Conservation (phyloP, 2,113 vertebrate genomes). For the Anhinga anhinga region DNA sequence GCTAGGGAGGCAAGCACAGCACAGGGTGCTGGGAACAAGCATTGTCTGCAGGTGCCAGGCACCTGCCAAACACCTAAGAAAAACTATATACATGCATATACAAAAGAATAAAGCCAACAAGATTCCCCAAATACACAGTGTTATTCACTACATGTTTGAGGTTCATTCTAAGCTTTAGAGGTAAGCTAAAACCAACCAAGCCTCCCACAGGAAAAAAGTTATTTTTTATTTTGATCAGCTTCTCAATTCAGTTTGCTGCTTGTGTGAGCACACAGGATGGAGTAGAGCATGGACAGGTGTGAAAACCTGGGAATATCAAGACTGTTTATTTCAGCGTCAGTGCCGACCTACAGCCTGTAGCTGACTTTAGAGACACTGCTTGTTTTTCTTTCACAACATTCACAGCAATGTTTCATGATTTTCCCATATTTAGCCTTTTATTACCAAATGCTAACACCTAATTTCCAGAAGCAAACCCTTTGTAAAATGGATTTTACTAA, state of each 20-base stretch:
- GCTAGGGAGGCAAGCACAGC: background rate
- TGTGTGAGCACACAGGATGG: background rate
- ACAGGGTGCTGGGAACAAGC: background rate
- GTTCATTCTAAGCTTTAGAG: background rate
- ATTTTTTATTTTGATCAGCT: background rate
- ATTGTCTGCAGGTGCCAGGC: background rate
- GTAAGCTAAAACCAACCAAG: background rate
- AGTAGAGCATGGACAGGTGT: accelerated
- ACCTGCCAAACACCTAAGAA: background rate
- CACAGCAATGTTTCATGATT: background rate
- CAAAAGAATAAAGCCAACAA: background rate
- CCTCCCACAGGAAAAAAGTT: background rate
- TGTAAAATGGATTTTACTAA: background rate
- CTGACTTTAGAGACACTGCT: background rate
- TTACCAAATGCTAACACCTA: background rate
- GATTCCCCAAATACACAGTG: background rate
- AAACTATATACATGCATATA: background rate
- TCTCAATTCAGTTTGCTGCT: background rate
- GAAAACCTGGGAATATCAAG: background rate
- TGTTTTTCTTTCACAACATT: background rate
- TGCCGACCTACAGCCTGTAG: background rate
- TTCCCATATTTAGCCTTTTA: background rate
- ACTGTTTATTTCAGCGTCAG: background rate
- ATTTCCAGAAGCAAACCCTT: background rate
- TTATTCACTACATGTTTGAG: background rate